Evolutionary conservation across 2,888 invertebrate species (phyloP), one percentile per base, ranked within the genome.

Genomic region (Archips xylosteana): DNA sequence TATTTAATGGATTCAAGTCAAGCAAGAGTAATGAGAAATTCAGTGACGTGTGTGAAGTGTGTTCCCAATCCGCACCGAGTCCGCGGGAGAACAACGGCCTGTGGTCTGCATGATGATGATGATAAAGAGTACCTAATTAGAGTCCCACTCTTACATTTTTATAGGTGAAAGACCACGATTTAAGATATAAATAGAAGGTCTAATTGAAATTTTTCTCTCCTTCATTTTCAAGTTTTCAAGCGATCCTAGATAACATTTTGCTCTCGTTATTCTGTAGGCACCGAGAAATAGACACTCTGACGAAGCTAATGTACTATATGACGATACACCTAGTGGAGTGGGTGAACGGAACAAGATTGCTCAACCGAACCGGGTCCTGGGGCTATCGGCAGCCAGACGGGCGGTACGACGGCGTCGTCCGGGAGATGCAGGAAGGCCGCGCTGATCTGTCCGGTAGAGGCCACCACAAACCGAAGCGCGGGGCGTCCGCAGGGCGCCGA

Each of bases 291-390:
- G 90, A 90, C 74, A 80, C 87, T 0, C 75, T 85, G 51, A 83
- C 87, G 8, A 90, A 89, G 78, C 79, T 83, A 13, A 83, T 82
- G 78, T 89, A 86, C 76, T 79, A 84, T 10, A 85, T 88, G 83
- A 75, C 85, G 1, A 71, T 79, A 69, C 83, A 85, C 62, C 78
- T 90, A 23, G 79, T 78, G 32, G 80, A 82, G 47, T 82, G 85
- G 63, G 83, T 89, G 79, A 90, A 90, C 75, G 88, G 85, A 8
- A 87, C 86, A 80, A 75, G 85, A 2, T 79, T 74, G 12, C 83
- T 84, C 59, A 79, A 78, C 39, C 68, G 75, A 4, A 78, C 77
- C 3, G 45, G 81, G 47, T 80, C 76, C 10, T 90, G 89, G 89
- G 90, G 90, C 6, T 89, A 89, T 75, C 78, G 73, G 3, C 75